Conservation (phyloP, 1,140 invertebrate genomes). For the Drosophila athabasca region DNA sequence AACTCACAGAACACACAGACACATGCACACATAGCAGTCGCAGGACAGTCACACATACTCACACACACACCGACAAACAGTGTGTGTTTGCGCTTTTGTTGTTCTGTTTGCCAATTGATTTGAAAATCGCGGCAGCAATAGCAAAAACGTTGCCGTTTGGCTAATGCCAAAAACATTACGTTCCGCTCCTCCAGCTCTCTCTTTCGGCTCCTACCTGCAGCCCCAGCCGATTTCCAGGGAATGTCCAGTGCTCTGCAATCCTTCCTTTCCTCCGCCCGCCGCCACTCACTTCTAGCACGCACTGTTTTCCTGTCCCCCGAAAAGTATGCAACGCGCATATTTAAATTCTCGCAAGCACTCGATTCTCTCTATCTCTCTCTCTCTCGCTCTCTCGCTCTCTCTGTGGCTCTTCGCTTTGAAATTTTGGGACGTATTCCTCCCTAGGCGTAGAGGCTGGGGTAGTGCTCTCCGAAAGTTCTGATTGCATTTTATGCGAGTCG, state of each 20-base stretch:
- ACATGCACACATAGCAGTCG: not conserved
- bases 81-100: slow-evolving; percentile 79
- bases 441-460: too few relatives aligned
- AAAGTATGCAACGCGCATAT: slow-evolving; percentile 75
- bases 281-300: slow-evolving; percentile 44
- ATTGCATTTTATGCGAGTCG: slow-evolving; percentile 34
- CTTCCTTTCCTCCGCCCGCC: not conserved
- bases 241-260: not conserved
- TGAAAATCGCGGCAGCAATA: slow-evolving; percentile 70
- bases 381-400: slow-evolving; percentile 12
- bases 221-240: too few relatives aligned
- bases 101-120: slow-evolving; percentile 79
- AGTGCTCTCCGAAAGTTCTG: slow-evolving; percentile 4
- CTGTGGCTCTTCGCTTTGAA: slow-evolving; percentile 7
- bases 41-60: slow-evolving; percentile 5
- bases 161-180: slow-evolving; percentile 69
- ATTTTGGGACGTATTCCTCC: slow-evolving; percentile 1
- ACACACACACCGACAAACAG: slow-evolving; percentile 18
- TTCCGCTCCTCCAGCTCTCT: slow-evolving; percentile 5
- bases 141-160: slow-evolving; percentile 27
- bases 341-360: slow-evolving; percentile 65
- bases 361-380: slow-evolving; percentile 13
- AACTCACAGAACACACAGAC: slow-evolving; percentile 46
- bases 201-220: not conserved
- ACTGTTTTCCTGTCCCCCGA: slow-evolving; percentile 52